phyloP scores from a whole-genome alignment of 2,888 invertebrate genomes.

The Sminthurides aquaticus region DNA sequence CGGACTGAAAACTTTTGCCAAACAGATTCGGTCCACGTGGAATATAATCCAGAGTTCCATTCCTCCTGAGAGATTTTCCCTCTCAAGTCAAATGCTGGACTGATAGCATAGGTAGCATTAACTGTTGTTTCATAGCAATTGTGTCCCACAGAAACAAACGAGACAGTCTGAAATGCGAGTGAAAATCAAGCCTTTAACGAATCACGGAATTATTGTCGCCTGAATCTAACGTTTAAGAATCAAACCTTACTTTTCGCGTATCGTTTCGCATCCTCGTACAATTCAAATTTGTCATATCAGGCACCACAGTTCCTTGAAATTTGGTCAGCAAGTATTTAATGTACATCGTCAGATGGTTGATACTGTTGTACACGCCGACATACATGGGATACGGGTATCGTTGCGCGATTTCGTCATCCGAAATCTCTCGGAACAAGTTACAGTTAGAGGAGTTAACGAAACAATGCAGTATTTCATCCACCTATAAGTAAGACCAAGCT shows the following conservation, averaged over 20 bases:
- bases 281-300: no score
- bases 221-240: no score
- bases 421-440: conserved; percentile 52
- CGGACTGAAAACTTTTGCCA: conserved; percentile 68
- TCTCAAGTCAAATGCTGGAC: conserved; percentile 66
- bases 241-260: no score
- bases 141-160: conserved; percentile 49
- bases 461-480: conserved; percentile 70
- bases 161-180: conserved; percentile 8
- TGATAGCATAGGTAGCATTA: conserved; percentile 63
- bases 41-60: conserved; percentile 66
- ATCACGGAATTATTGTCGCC: no score
- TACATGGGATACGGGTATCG: conserved; percentile 53
- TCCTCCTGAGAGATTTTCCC: conserved; percentile 49
- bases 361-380: conserved; percentile 54
- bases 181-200: neutral
- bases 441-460: conserved; percentile 67
- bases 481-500: conserved; percentile 47
- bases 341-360: conserved; percentile 52
- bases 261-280: no score
- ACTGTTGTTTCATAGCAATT: conserved; percentile 65
- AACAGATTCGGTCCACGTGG: conserved; percentile 83
- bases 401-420: conserved; percentile 29
- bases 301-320: no score
- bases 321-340: conserved; percentile 58